Percentiles rank a stretch among this genome's conserved stretches.
Evolutionary conservation across 92 coral and sea anemone genomes (phyloP).

Genomic region (Muricea muricata): DNA sequence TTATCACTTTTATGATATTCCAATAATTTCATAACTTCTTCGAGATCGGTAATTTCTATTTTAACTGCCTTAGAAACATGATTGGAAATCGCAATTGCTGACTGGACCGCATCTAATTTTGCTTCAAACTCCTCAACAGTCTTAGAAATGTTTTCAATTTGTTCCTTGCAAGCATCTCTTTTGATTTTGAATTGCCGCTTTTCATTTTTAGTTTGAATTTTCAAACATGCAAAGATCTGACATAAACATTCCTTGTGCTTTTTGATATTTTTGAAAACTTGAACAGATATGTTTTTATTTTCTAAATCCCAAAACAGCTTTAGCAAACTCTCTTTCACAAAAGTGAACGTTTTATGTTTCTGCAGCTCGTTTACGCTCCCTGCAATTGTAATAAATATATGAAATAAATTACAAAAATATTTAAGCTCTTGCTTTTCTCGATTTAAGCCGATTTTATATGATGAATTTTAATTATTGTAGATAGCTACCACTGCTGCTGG

Average conservation of each 20-base stretch:
- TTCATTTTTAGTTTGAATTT: background rate
- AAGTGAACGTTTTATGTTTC: background rate
- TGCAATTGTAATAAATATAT: background rate
- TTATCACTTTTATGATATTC: background rate
- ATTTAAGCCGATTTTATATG: too few species aligned
- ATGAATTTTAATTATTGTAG: too few species aligned
- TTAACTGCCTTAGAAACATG: background rate
- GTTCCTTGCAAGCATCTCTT: background rate
- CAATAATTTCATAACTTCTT: background rate
- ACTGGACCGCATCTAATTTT: background rate
- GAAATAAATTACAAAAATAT: background rate
- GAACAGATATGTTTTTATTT: background rate
- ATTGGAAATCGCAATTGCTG: background rate
- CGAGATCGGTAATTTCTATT: background rate
- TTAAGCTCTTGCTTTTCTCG: too few species aligned
- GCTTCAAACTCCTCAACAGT: background rate
- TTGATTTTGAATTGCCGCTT: background rate
- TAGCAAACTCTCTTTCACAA: background rate
- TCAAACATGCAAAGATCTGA: background rate
- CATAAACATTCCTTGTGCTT: background rate
- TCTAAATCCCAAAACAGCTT: background rate
- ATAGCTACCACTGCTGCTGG: too few species aligned
- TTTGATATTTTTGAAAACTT: background rate
- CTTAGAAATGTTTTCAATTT: background rate
- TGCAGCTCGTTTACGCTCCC: background rate